phyloP scores from a whole-genome alignment of 2,888 invertebrate species.

The Zaprionus lineosus region DNA sequence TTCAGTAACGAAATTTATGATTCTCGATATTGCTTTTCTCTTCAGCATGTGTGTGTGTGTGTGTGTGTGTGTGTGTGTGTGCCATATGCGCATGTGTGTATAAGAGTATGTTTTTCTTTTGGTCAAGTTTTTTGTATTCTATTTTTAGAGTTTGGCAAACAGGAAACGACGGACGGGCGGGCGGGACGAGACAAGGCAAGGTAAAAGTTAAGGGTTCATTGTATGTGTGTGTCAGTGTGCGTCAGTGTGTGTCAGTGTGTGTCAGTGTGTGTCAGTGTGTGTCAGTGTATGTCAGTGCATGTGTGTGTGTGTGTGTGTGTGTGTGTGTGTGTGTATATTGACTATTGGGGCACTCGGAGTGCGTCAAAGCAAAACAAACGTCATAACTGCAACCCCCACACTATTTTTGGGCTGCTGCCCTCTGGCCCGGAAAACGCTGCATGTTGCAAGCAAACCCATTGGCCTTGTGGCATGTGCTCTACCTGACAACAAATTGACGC shows the following conservation, averaged over 20 bases:
- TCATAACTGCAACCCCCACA: conserved; percentile 49
- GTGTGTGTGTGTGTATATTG: conserved; percentile 3
- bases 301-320: not conserved
- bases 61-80: conserved; percentile 7
- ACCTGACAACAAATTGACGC: conserved; percentile 63
- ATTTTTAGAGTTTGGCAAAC: conserved; percentile 62
- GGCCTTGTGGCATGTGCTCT: conserved; percentile 50
- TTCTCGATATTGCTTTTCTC: conserved; percentile 53
- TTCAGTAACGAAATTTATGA: conserved; percentile 62
- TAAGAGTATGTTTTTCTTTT: conserved; percentile 50
- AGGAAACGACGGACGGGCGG: conserved; percentile 54
- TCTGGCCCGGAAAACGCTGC: conserved; percentile 9
- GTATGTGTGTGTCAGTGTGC: not conserved
- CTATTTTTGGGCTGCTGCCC: not conserved
- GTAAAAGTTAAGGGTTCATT: conserved; percentile 25
- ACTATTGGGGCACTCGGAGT: conserved; percentile 26
- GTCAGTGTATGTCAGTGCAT: not conserved
- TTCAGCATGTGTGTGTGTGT: not conserved
- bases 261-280: not conserved
- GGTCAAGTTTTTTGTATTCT: conserved; percentile 41
- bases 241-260: no score
- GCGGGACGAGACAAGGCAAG: conserved; percentile 6
- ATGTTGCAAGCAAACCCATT: conserved; percentile 21
- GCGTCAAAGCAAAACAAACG: conserved; percentile 70
- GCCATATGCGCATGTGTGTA: conserved; percentile 9